Evolutionary conservation across 2,888 invertebrate species (phyloP), one percentile per base, ranked within the genome.

Genomic region (Melanostoma scalare): DNA sequence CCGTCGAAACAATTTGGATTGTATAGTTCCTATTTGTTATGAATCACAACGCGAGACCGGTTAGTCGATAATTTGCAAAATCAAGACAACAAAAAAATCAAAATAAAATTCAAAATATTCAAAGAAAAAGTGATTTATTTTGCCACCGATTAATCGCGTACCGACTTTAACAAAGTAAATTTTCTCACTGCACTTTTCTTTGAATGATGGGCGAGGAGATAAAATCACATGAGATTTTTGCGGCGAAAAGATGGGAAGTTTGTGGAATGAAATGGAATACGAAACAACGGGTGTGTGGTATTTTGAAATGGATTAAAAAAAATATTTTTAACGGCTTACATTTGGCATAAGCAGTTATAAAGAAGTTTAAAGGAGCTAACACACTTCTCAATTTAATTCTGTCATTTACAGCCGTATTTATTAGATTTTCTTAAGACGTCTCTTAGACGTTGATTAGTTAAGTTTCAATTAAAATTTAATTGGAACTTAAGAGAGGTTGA

Each of bases 111-210:
- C 10, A 42, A 58, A 53, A 36, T 67, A 8, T 69, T 44, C 31
- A 55, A 46, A 40, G 36, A 40, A 69, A 74, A 20, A 20, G 44
- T 36, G 58, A 50, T 2, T 60, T 4, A n/a, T 36, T 53, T 58
- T 42, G 33, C 33, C 50, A 55, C 40, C 40, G 30, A 35, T 71
- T 73, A 6, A 55, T 6, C 48, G 69, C 65, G 61, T 53, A 84
- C 79, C 79, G 79, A 79, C 74, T 42, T 79, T 50, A 71, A 35
- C 75, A 75, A 74, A 35, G 71, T 71, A 52, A 71, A 75, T 44
- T 67, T 79, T 84, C 79, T 84, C 79, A 84, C 84, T 84, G 84
- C 84, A 79, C 74, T 67, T 60, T 55, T 35, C 38, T 68, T 50
- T 53, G 74, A 48, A n/a, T 3, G 30, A 38, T 30, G 8, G 20